Evolutionary conservation across 2,888 invertebrate species (phyloP).

Genomic region (Napeogenes sylphis): DNA sequence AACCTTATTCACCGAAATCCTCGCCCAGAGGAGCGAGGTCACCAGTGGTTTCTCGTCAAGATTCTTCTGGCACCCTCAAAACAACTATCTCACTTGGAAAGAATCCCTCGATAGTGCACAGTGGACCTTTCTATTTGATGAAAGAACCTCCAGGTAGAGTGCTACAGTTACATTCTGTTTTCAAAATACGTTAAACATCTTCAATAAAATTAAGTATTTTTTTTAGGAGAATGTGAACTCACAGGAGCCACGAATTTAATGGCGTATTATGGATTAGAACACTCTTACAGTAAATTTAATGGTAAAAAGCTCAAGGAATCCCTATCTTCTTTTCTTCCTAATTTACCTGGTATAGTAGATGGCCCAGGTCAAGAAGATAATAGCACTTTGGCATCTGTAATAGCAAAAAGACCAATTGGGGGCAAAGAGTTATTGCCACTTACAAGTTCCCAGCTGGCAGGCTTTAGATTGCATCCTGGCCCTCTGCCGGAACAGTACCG

Average conservation of each 20-base stretch:
- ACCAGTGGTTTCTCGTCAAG: slow-evolving; percentile 96
- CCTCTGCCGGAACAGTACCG: slow-evolving; percentile 97
- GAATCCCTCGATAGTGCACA: slow-evolving; percentile 97
- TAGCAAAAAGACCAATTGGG: slow-evolving; percentile 96
- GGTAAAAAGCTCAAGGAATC: slow-evolving; percentile 97
- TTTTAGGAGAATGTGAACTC: slow-evolving; percentile 90
- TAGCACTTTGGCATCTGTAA: slow-evolving; percentile 94
- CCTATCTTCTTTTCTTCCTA: slow-evolving; percentile 95
- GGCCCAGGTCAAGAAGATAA: slow-evolving; percentile 90
- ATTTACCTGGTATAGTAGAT: slow-evolving; percentile 96
- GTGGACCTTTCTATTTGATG: slow-evolving; percentile 98
- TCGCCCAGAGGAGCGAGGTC: slow-evolving; percentile 96
- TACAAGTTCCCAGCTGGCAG: slow-evolving; percentile 91
- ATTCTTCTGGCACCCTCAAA: slow-evolving; percentile 97
- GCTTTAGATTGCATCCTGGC: slow-evolving; percentile 96
- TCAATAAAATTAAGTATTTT: slow-evolving; percentile 8
- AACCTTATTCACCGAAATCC: slow-evolving; percentile 96
- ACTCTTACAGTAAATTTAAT: slow-evolving; percentile 98
- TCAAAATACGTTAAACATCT: background rate
- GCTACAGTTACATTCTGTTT: background rate
- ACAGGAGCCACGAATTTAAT: slow-evolving; percentile 98
- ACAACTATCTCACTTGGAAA: slow-evolving; percentile 98
- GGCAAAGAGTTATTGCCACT: slow-evolving; percentile 91
- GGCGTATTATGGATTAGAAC: slow-evolving; percentile 96
- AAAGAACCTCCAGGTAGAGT: slow-evolving; percentile 93